These are phyloP conservation scores for Pyrochroa serraticornis DNA, from an alignment of 2,888 invertebrate species.

Conservation along the genomic window DNA sequence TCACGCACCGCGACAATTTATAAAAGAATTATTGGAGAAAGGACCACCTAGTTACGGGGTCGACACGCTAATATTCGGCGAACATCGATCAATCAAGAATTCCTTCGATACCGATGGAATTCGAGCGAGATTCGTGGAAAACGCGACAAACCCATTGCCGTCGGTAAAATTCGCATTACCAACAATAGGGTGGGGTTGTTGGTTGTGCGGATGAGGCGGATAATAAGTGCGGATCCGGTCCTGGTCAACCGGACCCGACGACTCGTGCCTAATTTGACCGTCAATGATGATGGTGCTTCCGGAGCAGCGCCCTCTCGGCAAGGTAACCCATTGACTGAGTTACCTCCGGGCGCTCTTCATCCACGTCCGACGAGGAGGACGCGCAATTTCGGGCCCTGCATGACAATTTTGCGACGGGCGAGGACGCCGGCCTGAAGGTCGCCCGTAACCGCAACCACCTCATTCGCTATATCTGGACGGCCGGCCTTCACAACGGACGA, in stretches of 20 bases:
- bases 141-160: too few species aligned
- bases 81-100: conserved; percentile 6
- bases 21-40: conserved; percentile 19
- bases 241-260: conserved; percentile 30
- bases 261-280: conserved; percentile 39
- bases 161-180: too few species aligned
- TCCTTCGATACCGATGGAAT: conserved; percentile 5
- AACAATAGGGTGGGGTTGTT: conserved; percentile 11
- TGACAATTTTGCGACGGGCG: too few species aligned
- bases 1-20: conserved; percentile 25
- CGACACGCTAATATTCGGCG: conserved; percentile 18
- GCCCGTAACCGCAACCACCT: too few species aligned
- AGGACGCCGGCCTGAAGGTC: too few species aligned
- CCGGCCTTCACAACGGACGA: too few species aligned
- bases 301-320: conserved; percentile 38
- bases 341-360: conserved; percentile 1
- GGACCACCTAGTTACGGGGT: conserved; percentile 5
- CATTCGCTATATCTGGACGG: too few species aligned
- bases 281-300: conserved; percentile 37
- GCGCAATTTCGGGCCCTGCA: too few species aligned
- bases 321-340: conserved; percentile 41
- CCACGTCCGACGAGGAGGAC: too few species aligned
- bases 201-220: conserved; percentile 30
- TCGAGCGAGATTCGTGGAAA: conserved; percentile 2
- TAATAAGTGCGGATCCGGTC: conserved; percentile 29